Conservation (phyloP, 2,888 invertebrate species). For the Habrosyne pyritoides region DNA sequence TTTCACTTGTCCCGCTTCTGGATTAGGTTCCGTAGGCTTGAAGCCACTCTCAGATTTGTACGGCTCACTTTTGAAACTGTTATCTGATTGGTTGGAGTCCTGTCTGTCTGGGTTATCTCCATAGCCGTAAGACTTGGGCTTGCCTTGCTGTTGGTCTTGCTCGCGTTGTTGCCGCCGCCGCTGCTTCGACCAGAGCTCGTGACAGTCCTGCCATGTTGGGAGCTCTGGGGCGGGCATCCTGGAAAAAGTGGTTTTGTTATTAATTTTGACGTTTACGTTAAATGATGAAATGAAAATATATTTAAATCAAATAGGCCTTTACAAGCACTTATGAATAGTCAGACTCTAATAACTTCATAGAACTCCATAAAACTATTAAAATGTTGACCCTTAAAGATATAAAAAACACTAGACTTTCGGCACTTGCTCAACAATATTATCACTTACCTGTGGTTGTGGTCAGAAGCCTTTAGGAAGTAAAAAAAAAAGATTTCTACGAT, state of each 20-base stretch:
- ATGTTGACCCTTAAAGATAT: too few relatives aligned
- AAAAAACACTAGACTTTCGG: too few relatives aligned
- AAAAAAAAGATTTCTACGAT: too few relatives aligned
- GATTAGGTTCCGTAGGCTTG: constrained; percentile 56
- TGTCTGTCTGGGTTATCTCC: constrained; percentile 39
- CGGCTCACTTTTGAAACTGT: constrained; percentile 54
- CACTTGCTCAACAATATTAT: too few relatives aligned
- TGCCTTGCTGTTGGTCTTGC: constrained; percentile 82
- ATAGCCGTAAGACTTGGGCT: constrained; percentile 46
- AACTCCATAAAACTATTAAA: too few relatives aligned
- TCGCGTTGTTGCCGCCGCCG: constrained; percentile 93
- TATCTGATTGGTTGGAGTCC: constrained; percentile 52
- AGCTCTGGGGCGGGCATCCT: constrained; percentile 93
- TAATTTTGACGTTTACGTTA: too few relatives aligned
- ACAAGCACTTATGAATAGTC: too few relatives aligned
- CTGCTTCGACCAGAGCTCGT: constrained; percentile 99
- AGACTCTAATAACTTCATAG: too few relatives aligned
- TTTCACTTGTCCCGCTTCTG: constrained; percentile 70
- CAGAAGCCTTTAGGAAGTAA: too few relatives aligned
- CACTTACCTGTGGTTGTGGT: too few relatives aligned
- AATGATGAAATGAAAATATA: too few relatives aligned
- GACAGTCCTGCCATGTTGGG: constrained; percentile 99
- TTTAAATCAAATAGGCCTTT: too few relatives aligned
- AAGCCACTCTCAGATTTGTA: constrained; percentile 55
- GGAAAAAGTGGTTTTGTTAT: constrained; percentile 24